Conservation (phyloP, 2,797 vertebrate species). For the Psittacula derbiana region DNA sequence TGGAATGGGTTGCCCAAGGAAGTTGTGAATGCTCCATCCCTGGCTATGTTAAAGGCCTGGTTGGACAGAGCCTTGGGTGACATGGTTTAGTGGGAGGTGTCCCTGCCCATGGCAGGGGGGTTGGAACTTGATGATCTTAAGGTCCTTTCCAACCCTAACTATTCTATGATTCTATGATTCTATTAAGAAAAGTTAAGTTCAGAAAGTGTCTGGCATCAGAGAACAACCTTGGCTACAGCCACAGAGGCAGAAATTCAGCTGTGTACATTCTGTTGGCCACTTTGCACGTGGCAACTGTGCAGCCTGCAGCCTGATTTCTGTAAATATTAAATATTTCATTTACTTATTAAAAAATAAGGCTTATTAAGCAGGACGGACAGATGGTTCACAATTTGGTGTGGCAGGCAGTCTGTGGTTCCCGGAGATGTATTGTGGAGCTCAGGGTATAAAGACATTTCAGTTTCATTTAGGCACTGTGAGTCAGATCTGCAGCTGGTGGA, state of each 20-base stretch:
- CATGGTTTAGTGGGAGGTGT: no score
- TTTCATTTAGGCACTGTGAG: background rate
- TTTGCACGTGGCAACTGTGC: background rate
- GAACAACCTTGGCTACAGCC: background rate
- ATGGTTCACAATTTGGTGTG: background rate
- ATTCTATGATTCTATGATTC: no score
- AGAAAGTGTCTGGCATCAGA: background rate
- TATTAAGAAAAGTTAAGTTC: background rate
- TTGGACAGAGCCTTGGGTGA: no score
- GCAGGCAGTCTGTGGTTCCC: background rate
- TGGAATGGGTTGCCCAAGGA: no score
- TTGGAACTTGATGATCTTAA: no score
- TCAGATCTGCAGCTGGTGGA: conserved; percentile 26
- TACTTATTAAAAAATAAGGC: conserved; percentile 27
- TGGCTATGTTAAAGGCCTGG: no score
- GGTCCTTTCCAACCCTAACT: no score
- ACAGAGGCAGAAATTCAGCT: background rate
- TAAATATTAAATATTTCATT: conserved; percentile 40
- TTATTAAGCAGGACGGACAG: conserved; percentile 25
- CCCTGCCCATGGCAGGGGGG: no score
- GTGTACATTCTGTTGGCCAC: background rate
- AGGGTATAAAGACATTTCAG: background rate
- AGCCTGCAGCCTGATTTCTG: background rate
- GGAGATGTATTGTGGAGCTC: background rate
- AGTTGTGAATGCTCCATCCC: no score